Evolutionary conservation across 2,797 vertebrate species (phyloP).

Genomic region (Sebastes hopkinsi): DNA sequence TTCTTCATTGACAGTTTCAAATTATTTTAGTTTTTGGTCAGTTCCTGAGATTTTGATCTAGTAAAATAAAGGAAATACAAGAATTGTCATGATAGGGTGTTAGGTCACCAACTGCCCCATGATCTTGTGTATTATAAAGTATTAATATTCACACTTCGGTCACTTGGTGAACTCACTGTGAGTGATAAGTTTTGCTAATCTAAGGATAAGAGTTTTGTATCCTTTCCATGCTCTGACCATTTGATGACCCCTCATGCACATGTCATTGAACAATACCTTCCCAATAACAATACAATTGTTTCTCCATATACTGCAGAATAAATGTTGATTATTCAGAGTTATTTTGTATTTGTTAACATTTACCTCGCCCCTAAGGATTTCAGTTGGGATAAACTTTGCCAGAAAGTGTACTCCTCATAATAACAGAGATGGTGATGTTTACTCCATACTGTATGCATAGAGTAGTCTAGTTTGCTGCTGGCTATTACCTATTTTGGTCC

Average conservation of each 20-base stretch:
- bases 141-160: background rate
- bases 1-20: too few relatives aligned
- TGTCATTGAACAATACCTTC: background rate
- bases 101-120: background rate
- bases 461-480: background rate
- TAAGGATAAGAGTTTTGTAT: background rate
- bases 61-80: background rate
- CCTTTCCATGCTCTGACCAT: background rate
- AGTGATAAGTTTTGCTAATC: background rate
- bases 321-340: background rate
- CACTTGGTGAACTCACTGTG: background rate
- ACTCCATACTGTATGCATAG: background rate
- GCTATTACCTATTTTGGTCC: background rate
- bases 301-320: background rate
- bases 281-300: background rate
- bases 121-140: background rate
- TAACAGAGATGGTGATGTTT: constrained; percentile 4
- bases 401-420: background rate
- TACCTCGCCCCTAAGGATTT: background rate
- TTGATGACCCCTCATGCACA: background rate
- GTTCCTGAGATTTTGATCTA: background rate
- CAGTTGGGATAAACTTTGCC: background rate
- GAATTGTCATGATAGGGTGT: background rate
- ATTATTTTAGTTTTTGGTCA: background rate
- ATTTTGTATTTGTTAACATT: constrained; percentile 21